phyloP scores from a whole-genome alignment of 2,888 invertebrate species.

The Nomada flava region DNA sequence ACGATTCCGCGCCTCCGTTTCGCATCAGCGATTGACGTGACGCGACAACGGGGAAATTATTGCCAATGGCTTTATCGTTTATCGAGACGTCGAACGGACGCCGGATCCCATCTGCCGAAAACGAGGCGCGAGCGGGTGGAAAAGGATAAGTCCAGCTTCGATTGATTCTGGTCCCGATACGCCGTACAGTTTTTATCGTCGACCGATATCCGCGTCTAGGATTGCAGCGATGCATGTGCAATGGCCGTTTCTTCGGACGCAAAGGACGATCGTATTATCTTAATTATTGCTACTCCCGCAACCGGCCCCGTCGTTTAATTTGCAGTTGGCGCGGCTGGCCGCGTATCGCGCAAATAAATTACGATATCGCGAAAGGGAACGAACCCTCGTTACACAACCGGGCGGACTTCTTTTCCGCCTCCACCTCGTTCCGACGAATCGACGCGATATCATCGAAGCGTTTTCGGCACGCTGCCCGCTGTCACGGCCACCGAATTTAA shows the following conservation, averaged over 20 bases:
- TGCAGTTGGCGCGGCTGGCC: constrained; percentile 38
- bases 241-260: constrained; percentile 29
- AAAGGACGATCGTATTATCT: constrained; percentile 58
- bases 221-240: not conserved
- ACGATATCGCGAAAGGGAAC: constrained; percentile 33
- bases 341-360: constrained; percentile 43
- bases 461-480: not conserved
- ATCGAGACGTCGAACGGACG: no score
- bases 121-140: not conserved
- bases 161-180: not conserved
- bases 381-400: constrained; percentile 8
- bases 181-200: not conserved
- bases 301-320: constrained; percentile 56
- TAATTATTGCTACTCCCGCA: constrained; percentile 59
- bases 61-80: no score
- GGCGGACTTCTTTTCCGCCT: not conserved
- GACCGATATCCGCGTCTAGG: not conserved
- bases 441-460: not conserved
- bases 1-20: constrained; percentile 4
- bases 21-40: not conserved
- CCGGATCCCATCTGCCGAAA: no score
- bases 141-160: not conserved
- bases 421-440: not conserved
- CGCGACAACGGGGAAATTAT: not conserved
- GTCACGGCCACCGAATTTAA: not conserved